A percentile compares a stretch with the other conserved stretches of the same genome.
Evolutionary conservation across 2,888 invertebrate genomes (phyloP).

Genomic region (Rhagium mordax): DNA sequence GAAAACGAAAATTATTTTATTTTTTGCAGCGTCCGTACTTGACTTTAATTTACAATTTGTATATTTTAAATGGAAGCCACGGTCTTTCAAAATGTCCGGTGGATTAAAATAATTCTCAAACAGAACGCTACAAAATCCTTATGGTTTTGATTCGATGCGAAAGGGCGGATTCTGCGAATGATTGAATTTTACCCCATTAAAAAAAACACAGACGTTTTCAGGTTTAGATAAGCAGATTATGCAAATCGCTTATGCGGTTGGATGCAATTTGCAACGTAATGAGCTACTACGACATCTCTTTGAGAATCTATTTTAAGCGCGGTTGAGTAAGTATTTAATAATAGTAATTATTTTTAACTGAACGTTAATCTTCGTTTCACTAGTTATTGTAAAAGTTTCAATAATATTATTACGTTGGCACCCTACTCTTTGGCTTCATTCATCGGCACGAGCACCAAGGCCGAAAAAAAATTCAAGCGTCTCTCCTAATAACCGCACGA

Average conservation of each 20-base stretch:
- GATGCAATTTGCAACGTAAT: neutral
- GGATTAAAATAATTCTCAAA: neutral
- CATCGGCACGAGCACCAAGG: too few species aligned
- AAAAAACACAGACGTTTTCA: neutral
- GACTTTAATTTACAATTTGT: too few species aligned
- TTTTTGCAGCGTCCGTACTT: too few species aligned
- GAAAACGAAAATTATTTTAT: too few species aligned
- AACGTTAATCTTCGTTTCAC: neutral
- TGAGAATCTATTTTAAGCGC: neutral
- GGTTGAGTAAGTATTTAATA: neutral
- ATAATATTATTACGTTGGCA: too few species aligned
- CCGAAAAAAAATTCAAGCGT: too few species aligned
- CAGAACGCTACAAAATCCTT: neutral
- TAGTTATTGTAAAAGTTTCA: neutral
- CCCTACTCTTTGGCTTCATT: too few species aligned
- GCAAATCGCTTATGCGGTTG: constrained; percentile 1
- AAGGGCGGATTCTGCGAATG: neutral
- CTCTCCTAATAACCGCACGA: neutral
- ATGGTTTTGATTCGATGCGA: neutral
- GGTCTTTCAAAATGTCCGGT: neutral
- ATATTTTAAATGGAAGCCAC: too few species aligned
- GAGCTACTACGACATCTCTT: neutral
- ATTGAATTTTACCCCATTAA: neutral
- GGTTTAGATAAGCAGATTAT: neutral
- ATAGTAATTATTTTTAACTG: neutral